Conservation (phyloP, 2,113 vertebrate species). For the Oncorhynchus masou region DNA sequence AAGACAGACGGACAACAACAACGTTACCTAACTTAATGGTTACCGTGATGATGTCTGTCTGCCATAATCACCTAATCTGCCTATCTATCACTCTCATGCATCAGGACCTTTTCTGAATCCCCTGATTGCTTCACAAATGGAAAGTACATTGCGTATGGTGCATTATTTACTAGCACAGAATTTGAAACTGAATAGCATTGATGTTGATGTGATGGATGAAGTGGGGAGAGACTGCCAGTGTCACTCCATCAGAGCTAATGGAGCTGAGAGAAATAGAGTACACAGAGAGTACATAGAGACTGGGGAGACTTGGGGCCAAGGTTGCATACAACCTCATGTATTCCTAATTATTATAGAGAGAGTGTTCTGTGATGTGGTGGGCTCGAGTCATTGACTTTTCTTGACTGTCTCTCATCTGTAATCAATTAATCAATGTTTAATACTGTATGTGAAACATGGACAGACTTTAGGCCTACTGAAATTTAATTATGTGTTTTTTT, state of each 20-base stretch:
- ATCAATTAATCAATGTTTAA: too few species aligned
- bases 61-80: slow-evolving; percentile 57
- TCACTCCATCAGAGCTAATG: slow-evolving; percentile 59
- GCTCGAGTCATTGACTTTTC: slow-evolving; percentile 37
- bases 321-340: slow-evolving; percentile 53
- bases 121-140: slow-evolving; percentile 28
- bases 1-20: slow-evolving; percentile 52
- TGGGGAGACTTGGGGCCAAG: slow-evolving; percentile 37
- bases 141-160: slow-evolving; percentile 21
- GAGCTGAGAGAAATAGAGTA: slow-evolving; percentile 37
- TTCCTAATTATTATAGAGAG: slow-evolving; percentile 51
- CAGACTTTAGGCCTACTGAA: too few species aligned
- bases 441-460: too few species aligned
- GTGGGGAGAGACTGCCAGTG: slow-evolving; percentile 17
- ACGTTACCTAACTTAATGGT: slow-evolving; percentile 62
- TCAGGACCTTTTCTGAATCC: slow-evolving; percentile 37
- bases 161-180: slow-evolving; percentile 44
- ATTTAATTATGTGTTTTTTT: too few species aligned
- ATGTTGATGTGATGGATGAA: slow-evolving; percentile 48
- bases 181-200: slow-evolving; percentile 25
- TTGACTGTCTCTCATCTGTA: too few species aligned
- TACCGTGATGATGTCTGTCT: slow-evolving; percentile 32
- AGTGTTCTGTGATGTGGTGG: slow-evolving; percentile 37
- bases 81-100: slow-evolving; percentile 48
- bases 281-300: slow-evolving; percentile 41